A percentile compares a stretch with the other conserved stretches of the same genome.
Conservation (phyloP, 2,113 vertebrate genomes). For the Microcebus lehilahytsara region DNA sequence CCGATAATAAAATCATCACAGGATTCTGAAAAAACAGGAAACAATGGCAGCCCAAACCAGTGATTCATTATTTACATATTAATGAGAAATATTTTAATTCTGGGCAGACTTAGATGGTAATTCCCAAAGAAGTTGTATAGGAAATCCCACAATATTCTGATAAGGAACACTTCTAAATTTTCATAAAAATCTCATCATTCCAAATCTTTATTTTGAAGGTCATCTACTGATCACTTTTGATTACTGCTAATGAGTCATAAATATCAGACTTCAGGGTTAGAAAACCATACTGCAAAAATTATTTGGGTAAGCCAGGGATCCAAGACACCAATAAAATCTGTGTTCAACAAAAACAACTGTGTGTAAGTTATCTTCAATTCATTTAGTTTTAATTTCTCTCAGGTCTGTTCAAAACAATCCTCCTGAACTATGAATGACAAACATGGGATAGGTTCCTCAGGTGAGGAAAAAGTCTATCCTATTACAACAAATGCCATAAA, state of each 20-base stretch:
- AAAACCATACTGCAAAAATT: conserved; percentile 33
- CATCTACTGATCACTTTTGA: conserved; percentile 7
- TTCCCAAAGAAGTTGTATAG: not conserved
- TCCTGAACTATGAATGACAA: conserved; percentile 18
- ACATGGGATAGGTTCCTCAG: not conserved
- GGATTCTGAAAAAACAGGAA: conserved; percentile 35
- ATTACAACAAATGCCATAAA: conserved; percentile 48
- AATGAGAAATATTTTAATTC: not conserved
- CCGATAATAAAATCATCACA: conserved; percentile 60
- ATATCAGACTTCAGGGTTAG: conserved; percentile 15
- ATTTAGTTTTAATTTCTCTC: conserved; percentile 47
- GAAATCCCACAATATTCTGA: conserved; percentile 32
- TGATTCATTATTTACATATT: conserved; percentile 13
- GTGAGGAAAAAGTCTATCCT: not conserved
- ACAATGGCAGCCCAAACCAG: not conserved
- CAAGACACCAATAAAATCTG: conserved; percentile 37
- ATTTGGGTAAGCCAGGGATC: conserved; percentile 11
- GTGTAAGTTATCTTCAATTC: conserved; percentile 14
- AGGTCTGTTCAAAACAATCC: conserved; percentile 1
- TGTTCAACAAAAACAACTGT: not conserved
- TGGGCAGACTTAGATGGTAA: not conserved
- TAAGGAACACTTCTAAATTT: conserved; percentile 36
- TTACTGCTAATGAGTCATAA: not conserved
- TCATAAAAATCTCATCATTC: conserved; percentile 5
- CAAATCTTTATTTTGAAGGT: conserved; percentile 30